These are phyloP conservation scores for Xiphophorus couchianus DNA, from an alignment of 2,113 vertebrate species.

Conservation along the genomic window DNA sequence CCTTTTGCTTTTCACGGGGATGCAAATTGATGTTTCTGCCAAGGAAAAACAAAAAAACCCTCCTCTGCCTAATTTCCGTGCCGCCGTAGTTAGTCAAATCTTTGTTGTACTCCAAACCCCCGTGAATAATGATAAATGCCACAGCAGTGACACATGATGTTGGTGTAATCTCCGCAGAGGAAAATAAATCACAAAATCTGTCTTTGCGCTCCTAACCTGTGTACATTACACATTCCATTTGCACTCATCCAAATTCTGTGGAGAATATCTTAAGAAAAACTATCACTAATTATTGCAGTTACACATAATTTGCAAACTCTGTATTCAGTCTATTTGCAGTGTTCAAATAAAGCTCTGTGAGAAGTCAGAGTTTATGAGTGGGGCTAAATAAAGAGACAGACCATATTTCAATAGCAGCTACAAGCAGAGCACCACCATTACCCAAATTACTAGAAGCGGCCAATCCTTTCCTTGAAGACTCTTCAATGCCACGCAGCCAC, in stretches of 20 bases:
- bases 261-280: not conserved
- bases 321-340: too few relatives aligned
- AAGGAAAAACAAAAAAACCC: constrained; percentile 6
- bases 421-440: constrained; percentile 25
- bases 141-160: constrained; percentile 19
- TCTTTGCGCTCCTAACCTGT: constrained; percentile 1
- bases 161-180: constrained; percentile 9
- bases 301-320: too few relatives aligned
- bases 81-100: not conserved
- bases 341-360: constrained; percentile 46
- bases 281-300: too few relatives aligned
- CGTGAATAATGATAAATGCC: constrained; percentile 32
- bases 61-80: not conserved
- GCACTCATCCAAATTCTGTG: constrained; percentile 6
- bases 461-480: constrained; percentile 11
- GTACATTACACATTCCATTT: constrained; percentile 20
- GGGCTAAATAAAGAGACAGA: constrained; percentile 72
- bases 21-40: constrained; percentile 36
- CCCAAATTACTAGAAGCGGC: constrained; percentile 55
- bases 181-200: constrained; percentile 33
- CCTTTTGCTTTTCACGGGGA: constrained; percentile 23
- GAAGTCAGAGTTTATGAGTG: constrained; percentile 70
- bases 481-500: constrained; percentile 7
- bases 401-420: constrained; percentile 43
- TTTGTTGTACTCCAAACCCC: constrained; percentile 6